Evolutionary conservation across 2,797 vertebrate genomes (phyloP), one percentile per base, ranked within the genome.

Genomic region (Aulostomus chinensis): DNA sequence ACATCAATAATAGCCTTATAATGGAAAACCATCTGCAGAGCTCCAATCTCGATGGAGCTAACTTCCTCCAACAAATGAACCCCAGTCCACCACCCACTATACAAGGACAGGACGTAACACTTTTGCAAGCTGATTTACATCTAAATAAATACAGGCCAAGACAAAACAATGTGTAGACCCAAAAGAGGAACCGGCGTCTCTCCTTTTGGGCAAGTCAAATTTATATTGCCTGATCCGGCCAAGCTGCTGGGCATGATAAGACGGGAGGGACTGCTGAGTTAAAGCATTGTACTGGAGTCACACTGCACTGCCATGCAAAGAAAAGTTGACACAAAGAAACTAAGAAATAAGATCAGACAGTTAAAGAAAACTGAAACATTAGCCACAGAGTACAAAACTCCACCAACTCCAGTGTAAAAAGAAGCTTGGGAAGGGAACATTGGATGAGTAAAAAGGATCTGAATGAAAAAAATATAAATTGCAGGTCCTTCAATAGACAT

Each of bases 41-140:
- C 74, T 89, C 88, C 92, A 92, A 91, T 93, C 91, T 93, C 76
- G 62, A 81, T 32, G 1, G 46, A 49, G 60, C 84, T 35, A 76
- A 90, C 90, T 96, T 97, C 94, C 94, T 94, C 88, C 90, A 29
- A 3, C 72, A 68, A 72, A 82, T 66, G 54, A 86, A 56, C 39
- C 63, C 58, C 39, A 66, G 67, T 83, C 80, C 78, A 29, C 76
- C 84, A 73, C 66, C 87, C 89, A 84, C 88, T 80, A 85, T 88
- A 90, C 90, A 93, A 90, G 88, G 86, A 91, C 93, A 95, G 94
- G 94, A 95, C 92, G 90, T 93, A 92, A 93, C 92, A 94, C 91
- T 93, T 93, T 91, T 90, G 89, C 87, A 72, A 88, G 88, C 93
- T 92, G 92, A 94, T 94, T 94, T 93, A 94, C 91, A 93, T 94